phyloP scores from a whole-genome alignment of 2,797 vertebrate species.

The Argya squamiceps region DNA sequence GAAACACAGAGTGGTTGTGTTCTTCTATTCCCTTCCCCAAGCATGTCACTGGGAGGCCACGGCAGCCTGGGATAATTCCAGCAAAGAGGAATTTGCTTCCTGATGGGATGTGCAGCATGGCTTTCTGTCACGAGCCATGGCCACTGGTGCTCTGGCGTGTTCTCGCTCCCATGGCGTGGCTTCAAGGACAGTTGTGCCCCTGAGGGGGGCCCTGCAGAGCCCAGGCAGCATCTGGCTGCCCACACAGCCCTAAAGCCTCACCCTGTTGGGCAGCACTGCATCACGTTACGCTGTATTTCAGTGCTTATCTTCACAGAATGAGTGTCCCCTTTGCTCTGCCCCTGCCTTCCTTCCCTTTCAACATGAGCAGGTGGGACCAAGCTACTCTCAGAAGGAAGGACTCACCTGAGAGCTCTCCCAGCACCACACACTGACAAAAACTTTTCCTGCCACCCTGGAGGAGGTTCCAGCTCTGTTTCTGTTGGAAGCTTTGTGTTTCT shows the following conservation, averaged over 20 bases:
- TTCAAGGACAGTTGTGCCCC: rapidly evolving
- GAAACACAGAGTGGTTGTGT: not conserved
- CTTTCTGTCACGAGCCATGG: not conserved
- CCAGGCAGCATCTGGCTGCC: not conserved
- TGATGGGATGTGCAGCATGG: not conserved
- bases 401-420: not conserved
- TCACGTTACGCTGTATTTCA: rapidly evolving
- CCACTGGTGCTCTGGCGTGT: not conserved
- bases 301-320: not conserved
- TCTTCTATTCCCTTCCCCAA: not conserved
- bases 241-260: not conserved
- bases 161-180: not conserved
- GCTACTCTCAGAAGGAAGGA: not conserved
- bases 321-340: not conserved
- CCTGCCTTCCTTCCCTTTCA: not conserved
- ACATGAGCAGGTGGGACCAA: not conserved
- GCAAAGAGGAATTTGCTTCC: constrained; percentile 15
- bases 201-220: not conserved
- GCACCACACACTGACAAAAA: not conserved
- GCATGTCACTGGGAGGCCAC: not conserved
- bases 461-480: not conserved
- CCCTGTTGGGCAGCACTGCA: rapidly evolving
- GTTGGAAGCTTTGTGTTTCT: not conserved
- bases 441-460: not conserved
- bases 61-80: not conserved